Base-by-base conservation (phyloP, 2,888 invertebrate genomes). In the Frankliniella fusca region DNA sequence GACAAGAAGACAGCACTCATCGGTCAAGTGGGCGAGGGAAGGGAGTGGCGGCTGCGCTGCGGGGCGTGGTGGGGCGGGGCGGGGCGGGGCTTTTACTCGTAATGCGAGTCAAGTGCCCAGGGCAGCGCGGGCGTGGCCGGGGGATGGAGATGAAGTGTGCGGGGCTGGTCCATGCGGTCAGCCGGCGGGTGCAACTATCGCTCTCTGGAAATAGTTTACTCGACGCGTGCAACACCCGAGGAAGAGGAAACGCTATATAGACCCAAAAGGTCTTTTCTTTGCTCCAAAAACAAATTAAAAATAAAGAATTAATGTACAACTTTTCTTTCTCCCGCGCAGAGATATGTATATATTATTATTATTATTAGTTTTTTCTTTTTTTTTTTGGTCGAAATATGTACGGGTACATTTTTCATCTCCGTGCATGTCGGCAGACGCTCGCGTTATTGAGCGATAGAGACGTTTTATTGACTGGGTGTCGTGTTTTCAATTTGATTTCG, bases 1-100 rank as follows among this genome's bases (percentile, higher is more conserved):
- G 70, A 76, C 70, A 76, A 76, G 70, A 27, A 76, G 70, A 76
- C 70, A 76, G 70, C 70, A 27, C 70, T 76, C 70, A 23, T 76
- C 70, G 70, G 70, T 76, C 70, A 76, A 76, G 70, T 76, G 70
- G 70, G 9, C 20, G 70, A 76, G 70, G 27, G 70, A 76, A 76
- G 27, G 70, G 9, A 20, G 54, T 12, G 54, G 54, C 18, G 20
- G 15, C 54, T 54, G 54, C 15, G 15, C 54, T 54, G 54, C 15
- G 54, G 54, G 15, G 54, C 54, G 15, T 5, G 15, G 54, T 5
- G 54, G 54, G 54, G 54, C 15, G 54, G 15, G 54, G 12, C 54
- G 54, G 54, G 15, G 20, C 54, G 54, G 54, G 54, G 20, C 54
- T 54, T 54, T 15, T 5, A 54, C 54, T 54, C 54, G 15, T 15